A percentile compares a stretch with the other conserved stretches of the same genome.
These are phyloP conservation scores for Eulemur rufifrons DNA, from an alignment of 2,113 vertebrate genomes.

Conservation along the genomic window DNA sequence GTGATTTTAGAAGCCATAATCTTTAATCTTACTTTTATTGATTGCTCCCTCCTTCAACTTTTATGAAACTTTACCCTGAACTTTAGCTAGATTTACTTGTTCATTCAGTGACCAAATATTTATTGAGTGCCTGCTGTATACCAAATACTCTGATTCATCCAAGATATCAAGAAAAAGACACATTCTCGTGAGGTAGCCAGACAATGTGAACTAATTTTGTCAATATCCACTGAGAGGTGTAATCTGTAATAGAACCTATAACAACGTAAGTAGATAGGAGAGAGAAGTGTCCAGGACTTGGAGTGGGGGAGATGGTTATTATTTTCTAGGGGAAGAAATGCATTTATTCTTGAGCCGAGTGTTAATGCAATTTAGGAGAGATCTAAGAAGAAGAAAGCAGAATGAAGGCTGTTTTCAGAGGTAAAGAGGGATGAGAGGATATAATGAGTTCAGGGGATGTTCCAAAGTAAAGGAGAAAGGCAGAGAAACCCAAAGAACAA, in stretches of 20 bases:
- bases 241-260: neutral
- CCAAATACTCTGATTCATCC: neutral
- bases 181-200: neutral
- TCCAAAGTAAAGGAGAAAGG: neutral
- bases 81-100: neutral
- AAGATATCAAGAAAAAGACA: neutral
- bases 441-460: too few relatives aligned
- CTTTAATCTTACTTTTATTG: neutral
- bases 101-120: neutral
- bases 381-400: neutral
- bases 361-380: neutral
- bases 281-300: neutral
- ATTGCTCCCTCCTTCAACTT: neutral
- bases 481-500: neutral
- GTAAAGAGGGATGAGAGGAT: neutral
- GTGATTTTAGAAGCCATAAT: neutral
- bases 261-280: neutral
- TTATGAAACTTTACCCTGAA: neutral
- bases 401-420: neutral
- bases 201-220: neutral
- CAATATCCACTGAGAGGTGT: neutral
- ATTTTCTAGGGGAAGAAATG: neutral
- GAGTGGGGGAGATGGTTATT: neutral
- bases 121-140: neutral
- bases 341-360: neutral